Evolutionary conservation across 2,113 vertebrate genomes (phyloP).

Genomic region (Gasterosteus aculeatus): DNA sequence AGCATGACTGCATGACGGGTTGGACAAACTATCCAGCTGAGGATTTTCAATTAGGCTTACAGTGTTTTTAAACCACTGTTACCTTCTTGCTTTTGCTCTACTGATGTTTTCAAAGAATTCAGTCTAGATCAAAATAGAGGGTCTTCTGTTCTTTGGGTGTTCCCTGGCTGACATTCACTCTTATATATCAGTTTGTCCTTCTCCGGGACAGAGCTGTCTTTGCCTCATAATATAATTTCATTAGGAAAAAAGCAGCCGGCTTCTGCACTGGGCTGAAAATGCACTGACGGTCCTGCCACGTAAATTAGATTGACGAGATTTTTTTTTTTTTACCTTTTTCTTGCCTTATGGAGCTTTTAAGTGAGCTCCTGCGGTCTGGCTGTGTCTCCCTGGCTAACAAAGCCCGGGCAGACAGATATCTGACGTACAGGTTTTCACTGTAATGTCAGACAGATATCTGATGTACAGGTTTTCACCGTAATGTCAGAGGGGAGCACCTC

Average conservation of each 20-base stretch:
- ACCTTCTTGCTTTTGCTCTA: neutral
- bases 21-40: neutral
- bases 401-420: constrained; percentile 8
- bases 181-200: constrained; percentile 18
- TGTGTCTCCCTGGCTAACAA: constrained; percentile 9
- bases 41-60: constrained; percentile 19
- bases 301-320: constrained; percentile 25
- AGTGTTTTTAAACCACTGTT: neutral
- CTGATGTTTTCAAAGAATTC: neutral
- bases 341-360: neutral
- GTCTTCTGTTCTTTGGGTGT: neutral
- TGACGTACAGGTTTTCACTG: constrained; percentile 30
- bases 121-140: neutral
- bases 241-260: constrained; percentile 8
- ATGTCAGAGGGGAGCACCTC: constrained; percentile 31
- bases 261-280: neutral
- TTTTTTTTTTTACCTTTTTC: neutral
- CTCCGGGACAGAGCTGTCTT: constrained; percentile 15
- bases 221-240: constrained; percentile 1
- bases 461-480: constrained; percentile 31
- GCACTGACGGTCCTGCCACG: neutral
- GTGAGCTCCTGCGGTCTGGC: neutral
- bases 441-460: constrained; percentile 28
- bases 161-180: neutral
- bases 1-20: neutral